Evolutionary conservation across 2,888 invertebrate species (phyloP).

Genomic region (Scaptomyza reducta): DNA sequence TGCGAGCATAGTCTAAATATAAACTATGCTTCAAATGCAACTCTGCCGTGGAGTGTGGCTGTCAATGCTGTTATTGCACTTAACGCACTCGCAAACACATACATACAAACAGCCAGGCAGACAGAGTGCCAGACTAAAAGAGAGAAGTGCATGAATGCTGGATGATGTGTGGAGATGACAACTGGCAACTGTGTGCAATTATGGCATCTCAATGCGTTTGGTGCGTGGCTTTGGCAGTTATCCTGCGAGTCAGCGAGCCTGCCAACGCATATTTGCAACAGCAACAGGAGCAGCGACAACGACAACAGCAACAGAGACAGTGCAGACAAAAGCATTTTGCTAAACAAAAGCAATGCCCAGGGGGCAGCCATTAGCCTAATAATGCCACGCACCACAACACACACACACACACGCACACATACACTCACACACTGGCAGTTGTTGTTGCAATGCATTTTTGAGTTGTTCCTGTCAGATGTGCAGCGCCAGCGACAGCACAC

Average conservation of each 20-base stretch:
- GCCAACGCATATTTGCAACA: conserved; percentile 64
- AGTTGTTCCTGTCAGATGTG: conserved; percentile 56
- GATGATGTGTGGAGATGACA: conserved; percentile 30
- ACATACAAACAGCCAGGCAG: conserved; percentile 4
- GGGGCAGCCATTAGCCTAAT: conserved; percentile 78
- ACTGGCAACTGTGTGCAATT: conserved; percentile 75
- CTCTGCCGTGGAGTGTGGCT: conserved; percentile 45
- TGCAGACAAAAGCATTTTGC: conserved; percentile 61
- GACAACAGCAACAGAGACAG: conserved; percentile 9
- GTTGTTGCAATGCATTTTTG: conserved; percentile 30
- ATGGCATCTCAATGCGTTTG: conserved; percentile 75
- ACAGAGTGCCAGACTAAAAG: neutral
- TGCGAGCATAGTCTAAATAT: conserved; percentile 64
- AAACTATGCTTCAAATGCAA: conserved; percentile 60
- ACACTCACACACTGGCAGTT: conserved; percentile 3
- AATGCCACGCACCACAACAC: conserved; percentile 57
- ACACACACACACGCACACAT: conserved; percentile 21
- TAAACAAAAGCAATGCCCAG: conserved; percentile 77
- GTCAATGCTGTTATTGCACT: conserved; percentile 77
- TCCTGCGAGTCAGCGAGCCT: conserved; percentile 55
- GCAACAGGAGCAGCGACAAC: conserved; percentile 8
- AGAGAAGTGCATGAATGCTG: conserved; percentile 31
- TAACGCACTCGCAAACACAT: conserved; percentile 69
- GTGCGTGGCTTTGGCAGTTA: conserved; percentile 77
- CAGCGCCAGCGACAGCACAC: conserved; percentile 18